Evolutionary conservation across 2,113 vertebrate genomes (phyloP), one percentile per base, ranked within the genome.

Genomic region (Hystrix cristata): DNA sequence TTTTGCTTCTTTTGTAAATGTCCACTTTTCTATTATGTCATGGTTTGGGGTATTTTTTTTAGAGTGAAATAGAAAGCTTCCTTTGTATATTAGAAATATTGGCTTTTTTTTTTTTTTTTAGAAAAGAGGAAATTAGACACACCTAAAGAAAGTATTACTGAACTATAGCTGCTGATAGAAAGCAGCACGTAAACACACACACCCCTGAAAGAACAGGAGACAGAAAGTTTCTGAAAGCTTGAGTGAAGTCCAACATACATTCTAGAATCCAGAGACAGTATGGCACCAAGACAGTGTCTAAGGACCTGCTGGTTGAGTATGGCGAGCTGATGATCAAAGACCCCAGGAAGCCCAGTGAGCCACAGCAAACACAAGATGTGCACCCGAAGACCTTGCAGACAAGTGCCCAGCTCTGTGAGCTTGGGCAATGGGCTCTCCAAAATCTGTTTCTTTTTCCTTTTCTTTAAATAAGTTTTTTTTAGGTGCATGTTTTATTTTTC

Each of bases 61-160:
- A 51, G n/a, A 25, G 80, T 65, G 55, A 91, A 91, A 65, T 79
- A 72, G 19, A 71, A 79, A 91, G 31, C 31, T 19, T 92, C 46
- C 53, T 31, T 95, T 65, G 19, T 25, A 59, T 72, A 15, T 65
- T 59, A 85, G 79, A 27, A 89, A 95, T 92, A 80, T 15, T 72
- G 27, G 14, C 38, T 53, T 91, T 95, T 79, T 94, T 69, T 48
- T 38, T 38, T 38, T 38, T 38, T 38, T 38, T n/a, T n/a, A 76
- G 72, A 29, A 76, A 76, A 76, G 46, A 48, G 25, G 46, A 48
- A 48, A 48, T 48, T 48, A 76, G 72, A 48, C 25, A 76, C 25
- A 23, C 2, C 25, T 76, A 5, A 15, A 48, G n/a, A 43, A 38
- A 11, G n/a, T 12, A 16, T 76, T 48, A 48, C 3, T 48, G 72